Evolutionary conservation across 53 echinoderm and acorn worm genomes (phyloP).

Genomic region (Henricia sp.): DNA sequence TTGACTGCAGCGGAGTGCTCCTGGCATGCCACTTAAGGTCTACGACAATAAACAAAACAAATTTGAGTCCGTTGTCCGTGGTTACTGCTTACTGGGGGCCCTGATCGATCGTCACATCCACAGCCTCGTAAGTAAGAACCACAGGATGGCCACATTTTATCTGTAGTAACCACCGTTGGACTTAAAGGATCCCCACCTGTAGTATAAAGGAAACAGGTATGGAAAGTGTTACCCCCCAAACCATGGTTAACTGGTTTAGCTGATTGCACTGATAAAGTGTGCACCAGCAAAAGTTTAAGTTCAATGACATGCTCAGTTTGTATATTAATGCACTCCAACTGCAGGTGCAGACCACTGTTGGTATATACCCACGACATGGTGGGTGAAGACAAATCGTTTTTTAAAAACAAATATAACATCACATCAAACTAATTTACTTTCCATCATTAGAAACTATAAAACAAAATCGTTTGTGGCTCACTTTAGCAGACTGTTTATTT

Average conservation of each 20-base stretch:
- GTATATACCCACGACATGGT: background rate
- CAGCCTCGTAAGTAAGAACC: slow-evolving; percentile 46
- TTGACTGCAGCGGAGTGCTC: slow-evolving; percentile 59
- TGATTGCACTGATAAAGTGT: background rate
- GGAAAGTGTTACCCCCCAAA: slow-evolving; percentile 52
- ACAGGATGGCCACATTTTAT: slow-evolving; percentile 49
- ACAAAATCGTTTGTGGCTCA: no score
- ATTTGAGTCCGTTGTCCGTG: slow-evolving; percentile 32
- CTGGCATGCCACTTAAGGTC: slow-evolving; percentile 5
- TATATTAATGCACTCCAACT: slow-evolving; percentile 30
- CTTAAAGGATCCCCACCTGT: slow-evolving; percentile 57
- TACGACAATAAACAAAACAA: slow-evolving; percentile 1
- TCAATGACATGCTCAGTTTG: background rate
- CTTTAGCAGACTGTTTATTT: no score
- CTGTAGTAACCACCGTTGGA: slow-evolving; percentile 56
- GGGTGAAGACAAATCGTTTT: background rate
- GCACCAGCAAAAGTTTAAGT: background rate
- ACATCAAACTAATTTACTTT: background rate
- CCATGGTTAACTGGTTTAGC: slow-evolving; percentile 7
- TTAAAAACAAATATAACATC: background rate
- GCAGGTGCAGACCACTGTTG: slow-evolving; percentile 43
- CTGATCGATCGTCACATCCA: slow-evolving; percentile 33
- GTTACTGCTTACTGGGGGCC: slow-evolving; percentile 21
- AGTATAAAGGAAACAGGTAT: slow-evolving; percentile 38
- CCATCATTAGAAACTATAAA: background rate